A percentile compares a stretch with the other conserved stretches of the same genome.
Evolutionary conservation across 2,113 vertebrate species (phyloP).

Genomic region (Cygnus atratus): DNA sequence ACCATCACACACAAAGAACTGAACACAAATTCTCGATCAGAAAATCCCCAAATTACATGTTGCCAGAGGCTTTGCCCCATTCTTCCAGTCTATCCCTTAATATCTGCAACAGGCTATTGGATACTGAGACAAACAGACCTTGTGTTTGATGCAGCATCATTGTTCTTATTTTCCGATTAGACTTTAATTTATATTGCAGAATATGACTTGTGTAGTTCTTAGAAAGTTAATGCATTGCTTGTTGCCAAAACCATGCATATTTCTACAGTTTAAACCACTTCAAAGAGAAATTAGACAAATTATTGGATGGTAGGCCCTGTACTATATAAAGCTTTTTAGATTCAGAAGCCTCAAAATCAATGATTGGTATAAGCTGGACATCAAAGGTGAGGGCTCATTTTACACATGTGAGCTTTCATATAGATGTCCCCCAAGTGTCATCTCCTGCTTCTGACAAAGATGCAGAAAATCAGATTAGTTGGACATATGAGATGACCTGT

Average conservation of each 20-base stretch:
- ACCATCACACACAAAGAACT: neutral
- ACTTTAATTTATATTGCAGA: neutral
- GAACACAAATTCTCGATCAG: neutral
- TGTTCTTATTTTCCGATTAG: neutral
- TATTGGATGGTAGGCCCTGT: neutral
- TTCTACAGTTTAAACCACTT: neutral
- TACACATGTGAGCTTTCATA: neutral
- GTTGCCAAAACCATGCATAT: neutral
- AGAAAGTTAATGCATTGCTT: neutral
- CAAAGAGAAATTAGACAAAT: neutral
- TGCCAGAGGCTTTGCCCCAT: neutral
- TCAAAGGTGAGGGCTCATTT: neutral
- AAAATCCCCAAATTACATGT: neutral
- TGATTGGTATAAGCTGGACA: neutral
- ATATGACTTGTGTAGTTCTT: neutral
- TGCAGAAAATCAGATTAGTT: neutral
- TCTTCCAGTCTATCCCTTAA: neutral
- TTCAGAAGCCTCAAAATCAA: neutral
- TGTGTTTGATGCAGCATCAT: neutral
- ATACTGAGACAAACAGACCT: neutral
- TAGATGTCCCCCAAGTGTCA: accelerated
- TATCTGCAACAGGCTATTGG: neutral
- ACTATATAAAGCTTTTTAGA: neutral
- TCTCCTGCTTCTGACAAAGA: neutral
- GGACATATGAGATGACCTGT: neutral